phyloP scores from a whole-genome alignment of 2,888 invertebrate genomes.

The Orthonychiurus folsomi region DNA sequence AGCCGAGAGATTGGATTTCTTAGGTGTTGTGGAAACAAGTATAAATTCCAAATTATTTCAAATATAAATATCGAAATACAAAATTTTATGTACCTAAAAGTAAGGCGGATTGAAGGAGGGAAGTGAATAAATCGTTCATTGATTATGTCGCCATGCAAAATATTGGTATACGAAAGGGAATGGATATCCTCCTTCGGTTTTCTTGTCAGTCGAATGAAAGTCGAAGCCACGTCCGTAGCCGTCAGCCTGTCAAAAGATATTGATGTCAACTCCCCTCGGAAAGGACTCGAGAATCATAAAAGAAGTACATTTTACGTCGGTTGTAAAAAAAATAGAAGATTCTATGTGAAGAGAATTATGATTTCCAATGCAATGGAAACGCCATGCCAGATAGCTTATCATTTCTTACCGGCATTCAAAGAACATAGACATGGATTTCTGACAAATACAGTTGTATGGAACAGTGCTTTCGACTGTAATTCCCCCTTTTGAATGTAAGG shows the following conservation, averaged over 20 bases:
- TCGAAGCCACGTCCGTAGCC: slow-evolving; percentile 18
- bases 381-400: neutral
- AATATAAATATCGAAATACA: too few relatives aligned
- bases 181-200: too few relatives aligned
- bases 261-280: slow-evolving; percentile 23
- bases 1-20: too few relatives aligned
- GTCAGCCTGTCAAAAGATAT: slow-evolving; percentile 28
- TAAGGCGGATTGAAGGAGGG: neutral
- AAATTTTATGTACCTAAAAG: too few relatives aligned
- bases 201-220: neutral
- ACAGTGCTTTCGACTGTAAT: too few relatives aligned
- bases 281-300: slow-evolving; percentile 20
- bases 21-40: too few relatives aligned
- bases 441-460: too few relatives aligned
- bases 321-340: slow-evolving; percentile 14
- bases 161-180: neutral
- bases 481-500: too few relatives aligned
- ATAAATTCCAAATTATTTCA: too few relatives aligned
- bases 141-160: slow-evolving; percentile 3
- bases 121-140: neutral
- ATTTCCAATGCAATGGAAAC: neutral
- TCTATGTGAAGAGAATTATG: neutral
- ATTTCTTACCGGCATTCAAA: neutral
- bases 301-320: slow-evolving; percentile 23
- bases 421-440: too few relatives aligned